A percentile compares a stretch with the other conserved stretches of the same genome.
These are phyloP conservation scores for Pomatorhinus ruficollis DNA, from an alignment of 2,113 vertebrate species.

Conservation along the genomic window DNA sequence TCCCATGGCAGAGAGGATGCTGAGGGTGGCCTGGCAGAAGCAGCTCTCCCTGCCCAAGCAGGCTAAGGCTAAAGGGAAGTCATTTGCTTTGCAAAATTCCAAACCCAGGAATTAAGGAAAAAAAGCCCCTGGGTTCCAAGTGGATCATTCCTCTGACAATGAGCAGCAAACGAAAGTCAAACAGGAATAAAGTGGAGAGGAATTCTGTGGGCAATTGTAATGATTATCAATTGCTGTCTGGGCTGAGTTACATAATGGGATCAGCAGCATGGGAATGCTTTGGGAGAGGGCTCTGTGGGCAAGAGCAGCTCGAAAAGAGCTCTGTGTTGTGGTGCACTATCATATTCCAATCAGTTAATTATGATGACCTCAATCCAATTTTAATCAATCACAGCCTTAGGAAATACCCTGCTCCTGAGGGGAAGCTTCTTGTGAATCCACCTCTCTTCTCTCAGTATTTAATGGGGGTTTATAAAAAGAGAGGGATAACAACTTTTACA, in stretches of 20 bases:
- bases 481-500: fast-evolving
- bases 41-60: background rate
- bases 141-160: background rate
- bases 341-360: background rate
- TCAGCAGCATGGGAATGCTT: background rate
- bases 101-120: background rate
- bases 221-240: background rate
- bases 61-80: background rate
- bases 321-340: fast-evolving
- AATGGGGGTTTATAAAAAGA: background rate
- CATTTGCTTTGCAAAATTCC: background rate
- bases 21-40: background rate
- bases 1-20: background rate
- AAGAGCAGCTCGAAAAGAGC: fast-evolving
- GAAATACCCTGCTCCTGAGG: background rate
- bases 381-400: background rate
- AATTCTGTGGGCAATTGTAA: background rate
- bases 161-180: background rate
- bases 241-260: background rate
- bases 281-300: background rate
- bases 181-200: background rate
- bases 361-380: background rate
- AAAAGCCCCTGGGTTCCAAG: background rate
- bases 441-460: background rate
- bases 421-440: background rate